A percentile compares a stretch with the other conserved stretches of the same genome.
phyloP scores from a whole-genome alignment of 1,140 invertebrate species.

The Papilio dardanus region DNA sequence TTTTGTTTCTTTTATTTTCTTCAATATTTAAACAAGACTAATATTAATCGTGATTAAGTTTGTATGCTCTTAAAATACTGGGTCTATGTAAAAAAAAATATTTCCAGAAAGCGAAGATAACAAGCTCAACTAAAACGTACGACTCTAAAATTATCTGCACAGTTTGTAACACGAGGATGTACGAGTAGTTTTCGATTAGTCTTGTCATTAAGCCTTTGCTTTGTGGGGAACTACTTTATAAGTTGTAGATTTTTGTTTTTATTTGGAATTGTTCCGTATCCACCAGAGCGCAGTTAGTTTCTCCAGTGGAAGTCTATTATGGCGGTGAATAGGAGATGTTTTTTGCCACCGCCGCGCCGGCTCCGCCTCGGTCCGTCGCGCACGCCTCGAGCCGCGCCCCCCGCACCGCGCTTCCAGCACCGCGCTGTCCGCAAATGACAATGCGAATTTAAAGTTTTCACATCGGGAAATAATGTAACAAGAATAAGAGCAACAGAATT shows the following conservation, averaged over 20 bases:
- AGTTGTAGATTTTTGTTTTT: background rate
- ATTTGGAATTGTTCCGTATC: constrained; percentile 10
- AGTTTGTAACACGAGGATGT: background rate
- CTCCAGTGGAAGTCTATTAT: constrained; percentile 29
- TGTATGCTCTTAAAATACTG: no score
- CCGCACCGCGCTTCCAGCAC: no score
- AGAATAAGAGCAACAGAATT: background rate
- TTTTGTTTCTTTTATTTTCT: background rate
- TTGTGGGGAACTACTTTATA: background rate
- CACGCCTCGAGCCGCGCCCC: constrained; percentile 44
- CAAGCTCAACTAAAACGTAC: background rate
- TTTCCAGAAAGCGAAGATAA: background rate
- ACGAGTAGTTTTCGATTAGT: background rate
- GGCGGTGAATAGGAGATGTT: constrained; percentile 43
- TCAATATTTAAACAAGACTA: background rate
- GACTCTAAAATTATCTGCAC: background rate
- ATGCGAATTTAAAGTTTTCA: constrained; percentile 47
- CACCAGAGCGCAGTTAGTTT: constrained; percentile 33
- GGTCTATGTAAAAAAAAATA: background rate
- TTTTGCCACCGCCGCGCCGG: constrained; percentile 45
- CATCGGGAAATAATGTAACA: constrained; percentile 39
- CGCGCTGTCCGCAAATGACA: constrained; percentile 45
- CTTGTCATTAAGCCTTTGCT: background rate
- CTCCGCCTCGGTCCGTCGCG: constrained; percentile 50
- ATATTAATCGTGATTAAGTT: no score